phyloP scores from a whole-genome alignment of 2,888 invertebrate species.

The Deilephila porcellus region DNA sequence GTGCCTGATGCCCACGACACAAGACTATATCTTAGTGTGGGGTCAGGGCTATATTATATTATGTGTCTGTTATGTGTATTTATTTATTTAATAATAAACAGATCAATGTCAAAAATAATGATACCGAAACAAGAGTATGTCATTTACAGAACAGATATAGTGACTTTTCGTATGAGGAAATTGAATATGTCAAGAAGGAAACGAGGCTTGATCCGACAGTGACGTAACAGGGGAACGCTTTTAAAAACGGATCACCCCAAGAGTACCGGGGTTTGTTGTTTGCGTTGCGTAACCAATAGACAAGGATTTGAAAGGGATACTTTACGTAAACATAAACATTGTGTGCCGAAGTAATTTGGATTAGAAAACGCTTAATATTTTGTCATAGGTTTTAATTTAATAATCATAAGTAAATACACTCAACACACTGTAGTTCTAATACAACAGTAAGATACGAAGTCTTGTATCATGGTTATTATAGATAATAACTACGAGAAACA shows the following conservation, averaged over 20 bases:
- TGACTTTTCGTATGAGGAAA: slow-evolving; percentile 60
- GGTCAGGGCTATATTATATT: too few relatives aligned
- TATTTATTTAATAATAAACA: too few relatives aligned
- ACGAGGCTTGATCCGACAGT: slow-evolving; percentile 49
- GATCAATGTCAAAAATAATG: too few relatives aligned
- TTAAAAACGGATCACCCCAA: slow-evolving; percentile 59
- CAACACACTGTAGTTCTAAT: too few relatives aligned
- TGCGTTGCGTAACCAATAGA: slow-evolving; percentile 42
- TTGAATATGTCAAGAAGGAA: slow-evolving; percentile 65
- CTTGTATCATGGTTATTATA: too few relatives aligned
- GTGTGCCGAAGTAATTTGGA: not conserved
- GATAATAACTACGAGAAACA: too few relatives aligned
- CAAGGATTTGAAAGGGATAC: slow-evolving; percentile 8
- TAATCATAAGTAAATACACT: too few relatives aligned
- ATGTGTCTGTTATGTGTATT: too few relatives aligned
- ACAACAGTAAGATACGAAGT: too few relatives aligned
- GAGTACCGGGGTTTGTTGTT: slow-evolving; percentile 45
- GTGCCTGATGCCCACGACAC: too few relatives aligned
- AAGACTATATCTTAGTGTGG: too few relatives aligned
- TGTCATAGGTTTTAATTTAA: too few relatives aligned
- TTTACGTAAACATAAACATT: not conserved
- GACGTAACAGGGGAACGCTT: slow-evolving; percentile 68
- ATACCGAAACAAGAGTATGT: slow-evolving; percentile 9
- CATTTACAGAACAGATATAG: slow-evolving; percentile 37
- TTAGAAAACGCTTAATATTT: not conserved